Evolutionary conservation across 2,888 invertebrate species (phyloP).

Genomic region (Aporophyla nigra): DNA sequence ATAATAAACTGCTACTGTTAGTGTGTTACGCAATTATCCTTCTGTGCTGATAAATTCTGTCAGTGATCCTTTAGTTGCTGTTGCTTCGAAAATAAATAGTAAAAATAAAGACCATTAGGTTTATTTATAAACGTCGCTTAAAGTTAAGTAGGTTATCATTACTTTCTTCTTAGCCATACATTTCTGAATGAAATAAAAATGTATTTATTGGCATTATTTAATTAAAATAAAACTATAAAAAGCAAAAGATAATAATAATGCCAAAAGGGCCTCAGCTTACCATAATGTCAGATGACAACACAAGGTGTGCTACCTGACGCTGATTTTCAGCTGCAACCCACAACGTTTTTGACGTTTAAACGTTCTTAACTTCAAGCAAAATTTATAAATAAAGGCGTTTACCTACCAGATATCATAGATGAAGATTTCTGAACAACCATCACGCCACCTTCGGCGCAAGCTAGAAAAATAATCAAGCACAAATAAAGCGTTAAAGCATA

Average conservation of each 20-base stretch:
- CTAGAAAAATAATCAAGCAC: conserved; percentile 48
- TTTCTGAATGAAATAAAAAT: no score
- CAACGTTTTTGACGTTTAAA: background rate
- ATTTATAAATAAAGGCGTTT: background rate
- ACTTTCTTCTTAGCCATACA: background rate
- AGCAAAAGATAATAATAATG: no score
- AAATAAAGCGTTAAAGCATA: conserved; percentile 41
- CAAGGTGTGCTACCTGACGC: no score
- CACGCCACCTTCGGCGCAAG: conserved; percentile 28
- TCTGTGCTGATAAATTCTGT: conserved; percentile 1
- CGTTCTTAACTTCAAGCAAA: background rate
- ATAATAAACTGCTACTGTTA: no score
- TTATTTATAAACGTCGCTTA: background rate
- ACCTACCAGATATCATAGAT: conserved; percentile 41
- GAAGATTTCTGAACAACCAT: conserved; percentile 46
- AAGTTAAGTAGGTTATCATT: background rate
- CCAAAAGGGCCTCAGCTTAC: no score
- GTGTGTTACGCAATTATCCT: no score
- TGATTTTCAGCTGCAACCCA: no score
- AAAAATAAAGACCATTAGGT: background rate
- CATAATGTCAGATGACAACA: no score
- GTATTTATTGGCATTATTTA: no score
- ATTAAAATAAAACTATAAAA: no score
- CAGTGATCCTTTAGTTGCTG: background rate
- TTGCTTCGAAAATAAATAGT: background rate